Evolutionary conservation across 1,140 invertebrate species (phyloP).

Genomic region (Lucilia cuprina): DNA sequence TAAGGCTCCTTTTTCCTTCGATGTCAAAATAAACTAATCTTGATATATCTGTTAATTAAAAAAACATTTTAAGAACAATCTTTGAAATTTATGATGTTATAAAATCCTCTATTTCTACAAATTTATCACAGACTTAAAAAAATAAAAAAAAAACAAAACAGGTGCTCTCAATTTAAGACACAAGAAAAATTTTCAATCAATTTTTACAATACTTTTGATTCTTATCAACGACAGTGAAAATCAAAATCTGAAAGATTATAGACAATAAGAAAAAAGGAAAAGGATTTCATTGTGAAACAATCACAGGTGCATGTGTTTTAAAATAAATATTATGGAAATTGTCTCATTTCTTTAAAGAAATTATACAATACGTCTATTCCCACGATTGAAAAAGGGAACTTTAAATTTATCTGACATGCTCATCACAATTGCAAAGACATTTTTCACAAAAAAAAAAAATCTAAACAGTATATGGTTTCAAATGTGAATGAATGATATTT

Average conservation of each 20-base stretch:
- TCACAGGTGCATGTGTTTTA: not conserved
- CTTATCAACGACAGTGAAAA: slow-evolving; percentile 7
- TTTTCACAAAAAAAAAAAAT: not conserved
- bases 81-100: too few relatives aligned
- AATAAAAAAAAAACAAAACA: not conserved
- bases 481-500: not conserved
- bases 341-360: not conserved
- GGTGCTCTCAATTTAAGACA: not conserved
- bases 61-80: too few relatives aligned
- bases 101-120: too few relatives aligned
- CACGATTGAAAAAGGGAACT: not conserved
- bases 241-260: not conserved
- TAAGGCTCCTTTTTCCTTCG: too few relatives aligned
- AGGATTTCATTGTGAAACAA: not conserved
- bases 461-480: not conserved
- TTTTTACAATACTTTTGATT: not conserved
- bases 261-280: not conserved
- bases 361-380: not conserved
- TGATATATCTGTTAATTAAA: too few relatives aligned
- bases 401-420: not conserved
- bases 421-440: not conserved
- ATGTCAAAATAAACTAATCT: too few relatives aligned
- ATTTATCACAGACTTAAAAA: too few relatives aligned
- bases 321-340: not conserved
- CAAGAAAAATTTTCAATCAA: not conserved